phyloP scores from a whole-genome alignment of 2,797 vertebrate genomes.

The Vireo griseus region DNA sequence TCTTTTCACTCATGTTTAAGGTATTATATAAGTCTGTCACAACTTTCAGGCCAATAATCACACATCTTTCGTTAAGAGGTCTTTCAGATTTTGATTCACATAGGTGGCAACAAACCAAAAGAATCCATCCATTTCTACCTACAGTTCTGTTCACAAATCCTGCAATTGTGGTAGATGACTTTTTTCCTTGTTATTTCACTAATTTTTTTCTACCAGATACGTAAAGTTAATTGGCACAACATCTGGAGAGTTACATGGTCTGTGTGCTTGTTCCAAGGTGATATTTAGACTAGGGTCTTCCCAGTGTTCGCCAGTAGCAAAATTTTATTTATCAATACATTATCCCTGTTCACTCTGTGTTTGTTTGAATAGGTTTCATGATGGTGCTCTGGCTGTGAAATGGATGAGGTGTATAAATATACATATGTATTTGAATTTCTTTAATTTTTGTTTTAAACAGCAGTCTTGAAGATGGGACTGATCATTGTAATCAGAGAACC shows the following conservation, averaged over 20 bases:
- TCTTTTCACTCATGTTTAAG: not conserved
- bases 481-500: not conserved
- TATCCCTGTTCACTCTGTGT: not conserved
- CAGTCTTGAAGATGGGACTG: not conserved
- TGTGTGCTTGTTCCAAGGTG: not conserved
- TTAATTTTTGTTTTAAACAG: not conserved
- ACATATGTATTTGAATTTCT: rapidly evolving
- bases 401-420: not conserved
- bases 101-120: not conserved
- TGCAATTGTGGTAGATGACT: not conserved
- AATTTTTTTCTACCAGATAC: not conserved
- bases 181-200: conserved; percentile 2
- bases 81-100: conserved; percentile 4
- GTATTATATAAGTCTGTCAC: not conserved
- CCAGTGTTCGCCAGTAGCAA: not conserved
- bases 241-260: conserved; percentile 39
- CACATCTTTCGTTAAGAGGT: not conserved
- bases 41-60: not conserved
- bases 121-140: conserved; percentile 9
- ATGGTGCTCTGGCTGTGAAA: not conserved
- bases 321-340: not conserved
- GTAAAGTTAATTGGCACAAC: conserved; percentile 26
- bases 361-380: not conserved
- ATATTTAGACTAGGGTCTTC: not conserved
- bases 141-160: not conserved